A percentile compares a stretch with the other conserved stretches of the same genome.
Conservation (phyloP, 2,797 vertebrate species). For the Sebastes wilsoni region DNA sequence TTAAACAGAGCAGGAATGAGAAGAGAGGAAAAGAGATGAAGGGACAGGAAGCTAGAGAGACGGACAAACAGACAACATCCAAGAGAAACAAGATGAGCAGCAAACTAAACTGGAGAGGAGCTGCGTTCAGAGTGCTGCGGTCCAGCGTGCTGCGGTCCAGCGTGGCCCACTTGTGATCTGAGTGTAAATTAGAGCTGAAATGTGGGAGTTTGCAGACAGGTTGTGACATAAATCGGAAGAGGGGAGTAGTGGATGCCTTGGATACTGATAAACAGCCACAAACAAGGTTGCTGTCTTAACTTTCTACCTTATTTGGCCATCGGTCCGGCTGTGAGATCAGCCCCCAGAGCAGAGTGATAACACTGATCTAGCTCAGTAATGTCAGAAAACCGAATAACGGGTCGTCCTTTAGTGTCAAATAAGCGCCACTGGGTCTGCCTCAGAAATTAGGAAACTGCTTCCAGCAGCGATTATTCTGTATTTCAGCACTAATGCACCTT, state of each 20-base stretch:
- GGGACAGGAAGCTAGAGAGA: constrained; percentile 64
- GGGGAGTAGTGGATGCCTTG: constrained; percentile 42
- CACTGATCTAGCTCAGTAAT: constrained; percentile 3
- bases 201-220: constrained; percentile 59
- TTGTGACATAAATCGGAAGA: constrained; percentile 56
- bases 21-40: constrained; percentile 51
- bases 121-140: constrained; percentile 27
- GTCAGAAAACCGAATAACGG: constrained; percentile 6
- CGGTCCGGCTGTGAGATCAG: constrained; percentile 38
- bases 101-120: constrained; percentile 29
- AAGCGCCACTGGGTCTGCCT: neutral
- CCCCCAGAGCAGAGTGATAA: constrained; percentile 19
- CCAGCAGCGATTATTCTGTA: neutral
- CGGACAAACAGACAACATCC: constrained; percentile 56
- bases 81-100: constrained; percentile 40
- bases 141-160: constrained; percentile 41
- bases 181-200: constrained; percentile 48
- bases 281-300: constrained; percentile 62
- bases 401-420: constrained; percentile 5
- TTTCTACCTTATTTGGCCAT: constrained; percentile 79
- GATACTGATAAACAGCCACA: constrained; percentile 78
- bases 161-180: constrained; percentile 41
- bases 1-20: constrained; percentile 45
- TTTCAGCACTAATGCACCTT: neutral
- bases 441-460: constrained; percentile 7